Evolutionary conservation across 1,140 invertebrate genomes (phyloP).

Genomic region (Drosophila oshimai): DNA sequence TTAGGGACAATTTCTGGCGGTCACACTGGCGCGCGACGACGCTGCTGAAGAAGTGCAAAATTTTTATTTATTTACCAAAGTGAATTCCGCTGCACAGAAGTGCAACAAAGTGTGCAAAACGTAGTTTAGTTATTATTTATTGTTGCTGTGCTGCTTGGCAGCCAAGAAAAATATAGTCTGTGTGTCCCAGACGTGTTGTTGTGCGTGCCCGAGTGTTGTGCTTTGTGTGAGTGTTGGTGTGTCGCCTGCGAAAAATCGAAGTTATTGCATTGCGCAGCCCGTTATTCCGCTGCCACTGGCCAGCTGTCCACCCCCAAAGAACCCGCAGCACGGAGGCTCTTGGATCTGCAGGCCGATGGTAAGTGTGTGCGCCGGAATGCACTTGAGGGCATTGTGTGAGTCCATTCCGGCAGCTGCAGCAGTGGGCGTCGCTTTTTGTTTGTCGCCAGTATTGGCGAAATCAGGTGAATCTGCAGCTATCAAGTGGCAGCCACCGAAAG

Average conservation of each 20-base stretch:
- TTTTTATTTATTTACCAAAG: slow-evolving; percentile 57
- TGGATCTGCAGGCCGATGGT: slow-evolving; percentile 48
- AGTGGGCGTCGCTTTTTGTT: slow-evolving; percentile 42
- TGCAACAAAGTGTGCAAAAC: not conserved
- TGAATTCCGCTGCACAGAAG: slow-evolving; percentile 20
- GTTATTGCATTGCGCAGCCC: slow-evolving; percentile 69
- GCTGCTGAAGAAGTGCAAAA: slow-evolving; percentile 17
- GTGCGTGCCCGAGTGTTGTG: slow-evolving; percentile 14
- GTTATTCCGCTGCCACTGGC: slow-evolving; percentile 3
- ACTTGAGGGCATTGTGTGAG: not conserved
- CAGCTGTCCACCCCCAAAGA: slow-evolving; percentile 44
- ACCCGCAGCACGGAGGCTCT: slow-evolving; percentile 4
- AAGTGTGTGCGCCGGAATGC: slow-evolving; percentile 45
- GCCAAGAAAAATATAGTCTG: not conserved
- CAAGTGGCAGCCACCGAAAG: slow-evolving; percentile 17
- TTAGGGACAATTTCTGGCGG: not conserved
- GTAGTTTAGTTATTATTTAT: slow-evolving; percentile 23
- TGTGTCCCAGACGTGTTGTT: slow-evolving; percentile 4
- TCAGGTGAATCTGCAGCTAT: not conserved
- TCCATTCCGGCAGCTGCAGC: slow-evolving; percentile 3
- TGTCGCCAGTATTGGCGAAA: not conserved
- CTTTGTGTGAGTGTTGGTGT: slow-evolving; percentile 31
- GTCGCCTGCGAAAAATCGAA: slow-evolving; percentile 75
- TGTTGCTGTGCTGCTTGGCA: slow-evolving; percentile 16
- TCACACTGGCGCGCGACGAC: slow-evolving; percentile 21